Evolutionary conservation across 2,888 invertebrate species (phyloP), one percentile per base, ranked within the genome.

Genomic region (Stictocephala bisonia): DNA sequence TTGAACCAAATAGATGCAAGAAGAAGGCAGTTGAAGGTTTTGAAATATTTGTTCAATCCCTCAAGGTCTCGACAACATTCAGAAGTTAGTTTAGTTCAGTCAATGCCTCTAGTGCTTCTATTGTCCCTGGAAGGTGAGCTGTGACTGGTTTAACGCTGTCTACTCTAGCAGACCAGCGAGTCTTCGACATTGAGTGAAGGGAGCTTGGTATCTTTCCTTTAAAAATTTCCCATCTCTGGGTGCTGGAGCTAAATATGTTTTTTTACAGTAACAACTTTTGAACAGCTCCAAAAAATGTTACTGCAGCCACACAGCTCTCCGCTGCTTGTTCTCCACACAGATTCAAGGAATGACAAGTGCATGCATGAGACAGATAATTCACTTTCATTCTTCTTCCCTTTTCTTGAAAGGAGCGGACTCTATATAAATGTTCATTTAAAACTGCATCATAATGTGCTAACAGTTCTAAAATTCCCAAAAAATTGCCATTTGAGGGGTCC

Each of bases 331-430:
- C n/a, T n/a, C n/a, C n/a, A n/a, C n/a, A n/a, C n/a, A n/a, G n/a
- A n/a, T n/a, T n/a, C n/a, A n/a, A n/a, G n/a, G n/a, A n/a, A n/a
- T 78, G 75, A 68, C 77, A 76, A 60, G 75, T 75, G 50, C 72
- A 75, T 11, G 74, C 70, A n/a, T n/a, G 31, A 11, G 76, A 77
- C 29, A 75, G 69, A 20, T 77, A 77, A 27, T 72, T 58, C 9
- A 74, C 72, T 66, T 76, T 72, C 50, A 68, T 56, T 64, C 18
- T 13, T 41, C 41, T n/a, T n/a, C 29, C 44, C 6, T 35, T 71
- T 11, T 48, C 20, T 67, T 68, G 73, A 13, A 29, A 31, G 1
- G 64, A 20, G 41, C 40, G 22, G 20, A 66, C 40, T 40, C 41
- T 66, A 40, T 60, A 13, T 29, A 60, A 64, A 76, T 78, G 77